phyloP scores from a whole-genome alignment of 2,888 invertebrate species.

The Dinocampus coccinellae region DNA sequence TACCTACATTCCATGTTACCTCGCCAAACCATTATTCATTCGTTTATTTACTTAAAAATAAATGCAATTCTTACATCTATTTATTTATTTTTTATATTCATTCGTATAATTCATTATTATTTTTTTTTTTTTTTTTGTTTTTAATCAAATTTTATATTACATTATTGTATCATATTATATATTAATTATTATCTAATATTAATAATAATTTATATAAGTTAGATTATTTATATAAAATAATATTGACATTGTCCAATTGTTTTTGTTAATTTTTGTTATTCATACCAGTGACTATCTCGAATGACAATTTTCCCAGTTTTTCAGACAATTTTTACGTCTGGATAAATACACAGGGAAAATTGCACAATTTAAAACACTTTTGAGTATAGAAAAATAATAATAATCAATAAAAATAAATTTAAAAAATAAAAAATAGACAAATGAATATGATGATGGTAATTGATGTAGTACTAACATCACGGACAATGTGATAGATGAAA shows the following conservation, averaged over 20 bases:
- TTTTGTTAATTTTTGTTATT: conserved; percentile 27
- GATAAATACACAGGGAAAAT: conserved; percentile 59
- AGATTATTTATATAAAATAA: too few relatives aligned
- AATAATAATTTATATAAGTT: too few relatives aligned
- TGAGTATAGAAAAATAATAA: neutral
- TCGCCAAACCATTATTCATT: conserved; percentile 8
- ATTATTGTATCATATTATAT: too few relatives aligned
- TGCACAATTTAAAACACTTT: too few relatives aligned
- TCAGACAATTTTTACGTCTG: conserved; percentile 64
- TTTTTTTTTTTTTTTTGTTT: too few relatives aligned
- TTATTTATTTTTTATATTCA: neutral
- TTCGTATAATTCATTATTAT: neutral
- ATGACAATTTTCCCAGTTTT: too few relatives aligned
- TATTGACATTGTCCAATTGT: conserved; percentile 54
- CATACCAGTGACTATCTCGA: neutral
- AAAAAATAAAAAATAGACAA: neutral
- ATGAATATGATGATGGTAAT: neutral
- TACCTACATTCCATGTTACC: conserved; percentile 12
- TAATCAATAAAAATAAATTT: neutral
- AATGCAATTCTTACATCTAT: neutral
- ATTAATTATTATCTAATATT: too few relatives aligned
- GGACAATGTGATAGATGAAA: conserved; percentile 11
- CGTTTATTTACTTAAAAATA: neutral
- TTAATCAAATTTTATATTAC: too few relatives aligned
- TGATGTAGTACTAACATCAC: neutral